These are phyloP conservation scores for Drosophila dunni DNA, from an alignment of 1,140 invertebrate species.

Conservation along the genomic window DNA sequence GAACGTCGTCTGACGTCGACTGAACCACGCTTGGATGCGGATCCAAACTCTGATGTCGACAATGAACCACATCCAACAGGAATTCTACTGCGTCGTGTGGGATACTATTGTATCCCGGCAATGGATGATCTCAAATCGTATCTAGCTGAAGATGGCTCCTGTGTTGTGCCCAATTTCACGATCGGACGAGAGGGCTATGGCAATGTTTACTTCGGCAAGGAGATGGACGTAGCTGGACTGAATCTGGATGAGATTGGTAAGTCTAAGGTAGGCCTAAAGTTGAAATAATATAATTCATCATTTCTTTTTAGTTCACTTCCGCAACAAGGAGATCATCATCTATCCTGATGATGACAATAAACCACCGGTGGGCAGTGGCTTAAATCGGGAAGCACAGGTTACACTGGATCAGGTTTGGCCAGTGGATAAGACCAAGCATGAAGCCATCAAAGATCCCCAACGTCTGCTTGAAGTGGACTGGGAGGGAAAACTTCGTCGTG, in stretches of 20 bases:
- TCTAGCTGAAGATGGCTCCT: constrained; percentile 90
- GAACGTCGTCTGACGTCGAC: constrained; percentile 52
- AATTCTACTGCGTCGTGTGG: constrained; percentile 88
- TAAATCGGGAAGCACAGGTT: constrained; percentile 96
- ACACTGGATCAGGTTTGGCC: constrained; percentile 98
- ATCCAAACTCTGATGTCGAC: constrained; percentile 69
- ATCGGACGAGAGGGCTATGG: constrained; percentile 96
- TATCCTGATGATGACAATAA: constrained; percentile 90
- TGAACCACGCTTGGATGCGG: constrained; percentile 64
- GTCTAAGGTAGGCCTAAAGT: not conserved
- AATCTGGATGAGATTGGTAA: constrained; percentile 94
- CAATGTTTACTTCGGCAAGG: constrained; percentile 94
- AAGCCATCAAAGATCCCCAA: constrained; percentile 92
- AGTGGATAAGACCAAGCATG: constrained; percentile 92
- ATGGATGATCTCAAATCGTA: constrained; percentile 90
- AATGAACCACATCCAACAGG: constrained; percentile 87
- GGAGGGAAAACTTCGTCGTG: constrained; percentile 92
- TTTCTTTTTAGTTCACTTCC: constrained; percentile 87
- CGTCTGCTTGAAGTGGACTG: constrained; percentile 93
- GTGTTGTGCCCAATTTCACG: constrained; percentile 95
- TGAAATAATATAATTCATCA: not conserved
- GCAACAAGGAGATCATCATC: constrained; percentile 91
- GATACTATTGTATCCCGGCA: constrained; percentile 94
- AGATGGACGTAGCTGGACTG: constrained; percentile 94
- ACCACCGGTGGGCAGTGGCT: constrained; percentile 91